A percentile compares a stretch with the other conserved stretches of the same genome.
Conservation (phyloP, 2,113 vertebrate genomes). For the Etheostoma spectabile region DNA sequence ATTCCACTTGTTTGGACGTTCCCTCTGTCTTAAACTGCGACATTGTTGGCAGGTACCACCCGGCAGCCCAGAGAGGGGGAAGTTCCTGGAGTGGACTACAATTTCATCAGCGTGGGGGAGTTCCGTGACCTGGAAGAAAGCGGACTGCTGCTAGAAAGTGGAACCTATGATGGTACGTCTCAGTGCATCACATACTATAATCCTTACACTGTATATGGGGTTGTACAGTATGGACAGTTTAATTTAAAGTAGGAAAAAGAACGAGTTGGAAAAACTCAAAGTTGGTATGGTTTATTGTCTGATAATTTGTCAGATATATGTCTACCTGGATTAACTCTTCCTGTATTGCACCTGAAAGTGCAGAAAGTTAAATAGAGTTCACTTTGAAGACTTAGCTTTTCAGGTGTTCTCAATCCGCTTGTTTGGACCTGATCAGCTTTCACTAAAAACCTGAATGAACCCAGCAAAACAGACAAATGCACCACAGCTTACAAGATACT, state of each 20-base stretch:
- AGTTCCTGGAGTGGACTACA: constrained; percentile 98
- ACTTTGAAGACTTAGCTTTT: not conserved
- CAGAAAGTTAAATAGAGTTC: not conserved
- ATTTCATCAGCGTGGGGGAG: constrained; percentile 97
- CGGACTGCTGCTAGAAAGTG: constrained; percentile 95
- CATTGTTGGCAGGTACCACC: constrained; percentile 90
- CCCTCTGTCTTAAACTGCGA: constrained; percentile 46
- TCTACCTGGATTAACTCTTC: no score
- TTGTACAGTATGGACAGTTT: not conserved
- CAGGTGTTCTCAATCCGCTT: not conserved
- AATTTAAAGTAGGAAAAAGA: no score
- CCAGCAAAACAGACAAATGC: not conserved
- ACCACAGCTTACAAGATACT: not conserved
- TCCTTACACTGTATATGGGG: not conserved
- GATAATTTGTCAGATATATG: no score
- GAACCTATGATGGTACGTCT: constrained; percentile 95
- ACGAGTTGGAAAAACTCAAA: no score
- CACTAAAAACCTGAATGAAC: not conserved
- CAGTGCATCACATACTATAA: not conserved
- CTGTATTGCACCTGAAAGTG: not conserved
- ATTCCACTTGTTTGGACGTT: constrained; percentile 19
- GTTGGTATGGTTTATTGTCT: no score
- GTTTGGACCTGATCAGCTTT: not conserved
- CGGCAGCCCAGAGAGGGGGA: constrained; percentile 97
- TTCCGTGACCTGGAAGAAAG: constrained; percentile 96